Evolutionary conservation across 2,888 invertebrate genomes (phyloP).

Genomic region (Iphiclides podalirius): DNA sequence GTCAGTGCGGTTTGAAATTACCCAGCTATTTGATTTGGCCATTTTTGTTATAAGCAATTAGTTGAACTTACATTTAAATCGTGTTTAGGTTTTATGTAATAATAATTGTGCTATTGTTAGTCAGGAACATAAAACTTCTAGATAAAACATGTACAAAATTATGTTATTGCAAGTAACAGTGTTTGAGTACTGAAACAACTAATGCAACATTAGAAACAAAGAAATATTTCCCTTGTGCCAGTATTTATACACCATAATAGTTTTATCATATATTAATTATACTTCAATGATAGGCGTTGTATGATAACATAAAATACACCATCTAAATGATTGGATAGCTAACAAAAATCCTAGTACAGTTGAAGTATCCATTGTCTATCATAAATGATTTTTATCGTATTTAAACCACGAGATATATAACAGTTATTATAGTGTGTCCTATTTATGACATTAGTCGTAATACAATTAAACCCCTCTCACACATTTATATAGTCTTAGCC

Average conservation of each 20-base stretch:
- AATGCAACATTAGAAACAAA: not conserved
- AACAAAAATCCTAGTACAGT: not conserved
- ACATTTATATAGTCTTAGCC: conserved; percentile 30
- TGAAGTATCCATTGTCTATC: not conserved
- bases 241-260: not conserved
- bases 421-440: not conserved
- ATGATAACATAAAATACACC: not conserved
- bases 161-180: not conserved
- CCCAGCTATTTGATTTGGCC: no score
- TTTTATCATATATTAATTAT: not conserved
- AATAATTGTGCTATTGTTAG: conserved; percentile 21
- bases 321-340: not conserved
- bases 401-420: not conserved
- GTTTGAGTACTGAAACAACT: not conserved
- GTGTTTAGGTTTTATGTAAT: conserved; percentile 6
- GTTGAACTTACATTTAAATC: not conserved
- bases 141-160: not conserved
- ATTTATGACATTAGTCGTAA: not conserved
- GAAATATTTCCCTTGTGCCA: not conserved
- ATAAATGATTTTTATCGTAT: not conserved
- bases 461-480: not conserved
- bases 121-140: conserved; percentile 14
- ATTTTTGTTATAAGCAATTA: conserved; percentile 8
- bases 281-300: no score
- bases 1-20: not conserved